Evolutionary conservation across 2,113 vertebrate species (phyloP), one percentile per base, ranked within the genome.

Genomic region (Columba janthina): DNA sequence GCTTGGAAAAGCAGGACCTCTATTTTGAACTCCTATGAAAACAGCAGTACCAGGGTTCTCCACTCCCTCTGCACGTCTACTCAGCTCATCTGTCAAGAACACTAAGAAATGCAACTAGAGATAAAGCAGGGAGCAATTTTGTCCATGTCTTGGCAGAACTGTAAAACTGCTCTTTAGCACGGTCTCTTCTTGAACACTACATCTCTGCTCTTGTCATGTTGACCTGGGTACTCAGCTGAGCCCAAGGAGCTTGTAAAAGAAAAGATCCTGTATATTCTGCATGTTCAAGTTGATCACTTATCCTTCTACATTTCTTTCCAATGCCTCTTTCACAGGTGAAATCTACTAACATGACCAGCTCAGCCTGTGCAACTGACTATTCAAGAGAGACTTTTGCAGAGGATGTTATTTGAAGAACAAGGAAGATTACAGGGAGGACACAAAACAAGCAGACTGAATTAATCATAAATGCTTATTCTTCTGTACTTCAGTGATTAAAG

Each of bases 181-280:
- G 8, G 10, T 40, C 11, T 65, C 25, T 44, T 87, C 44, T 36
- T 8, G 17, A 64, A 28, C 11, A 3, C 40, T 54, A 10, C 19
- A 22, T 56, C 51, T 51, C 0, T 28, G 32, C 25, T 53, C 25
- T 56, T 46, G 32, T 36, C 0, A 0, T 17, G 17, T 10, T 22
- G 20, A 73, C 28, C 15, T 21, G 53, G 28, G 36, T 83, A n/a
- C 56, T 88, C 15, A 66, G 34, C 5, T 1, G 51, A 75, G 25
- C 20, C 29, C 44, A 51, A 9, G 14, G 5, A 71, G n/a, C 56
- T 79, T 57, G 26, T 38, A 36, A 75, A 74, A 64, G 17, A 64
- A 75, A 67, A 85, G 32, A 11, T 81, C 11, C 53, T 80, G 64
- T 42, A 31, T 58, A 85, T 42, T 38, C 34, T 69, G 40, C 76